A percentile compares a stretch with the other conserved stretches of the same genome.
Evolutionary conservation across 2,888 invertebrate genomes (phyloP).

Genomic region (Pandemis heparana): DNA sequence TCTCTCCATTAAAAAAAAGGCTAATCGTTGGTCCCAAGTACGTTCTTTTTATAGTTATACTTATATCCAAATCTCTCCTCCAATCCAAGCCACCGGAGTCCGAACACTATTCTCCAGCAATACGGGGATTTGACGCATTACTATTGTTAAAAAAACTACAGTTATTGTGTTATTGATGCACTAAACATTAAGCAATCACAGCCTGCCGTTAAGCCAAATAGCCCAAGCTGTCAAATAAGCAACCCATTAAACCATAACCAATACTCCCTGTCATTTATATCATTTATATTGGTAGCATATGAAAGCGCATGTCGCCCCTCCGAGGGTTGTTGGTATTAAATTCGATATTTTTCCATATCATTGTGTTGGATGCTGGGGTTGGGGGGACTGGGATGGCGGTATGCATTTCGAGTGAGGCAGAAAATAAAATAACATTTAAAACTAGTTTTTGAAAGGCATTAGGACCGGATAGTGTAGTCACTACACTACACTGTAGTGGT

Average conservation of each 20-base stretch:
- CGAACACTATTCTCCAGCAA: too few species aligned
- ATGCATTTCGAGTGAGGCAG: constrained; percentile 49
- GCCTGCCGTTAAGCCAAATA: constrained; percentile 1
- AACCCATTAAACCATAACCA: constrained; percentile 8
- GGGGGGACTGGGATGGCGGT: constrained; percentile 60
- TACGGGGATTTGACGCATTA: not conserved
- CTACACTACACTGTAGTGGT: too few species aligned
- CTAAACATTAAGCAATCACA: constrained; percentile 8
- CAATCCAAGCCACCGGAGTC: too few species aligned
- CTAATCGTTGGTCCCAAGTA: too few species aligned
- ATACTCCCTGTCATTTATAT: constrained; percentile 14
- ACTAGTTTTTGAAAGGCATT: too few species aligned
- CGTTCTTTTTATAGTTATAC: too few species aligned
- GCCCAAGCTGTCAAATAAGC: constrained; percentile 14
- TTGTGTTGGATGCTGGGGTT: constrained; percentile 60
- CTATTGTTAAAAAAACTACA: not conserved
- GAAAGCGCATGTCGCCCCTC: constrained; percentile 66
- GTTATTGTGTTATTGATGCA: not conserved
- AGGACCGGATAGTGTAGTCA: too few species aligned
- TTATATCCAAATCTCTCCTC: too few species aligned
- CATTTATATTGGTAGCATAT: constrained; percentile 55
- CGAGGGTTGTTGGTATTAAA: constrained; percentile 73
- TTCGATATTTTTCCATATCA: constrained; percentile 83
- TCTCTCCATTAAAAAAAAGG: too few species aligned
- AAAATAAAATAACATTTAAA: not conserved